A percentile compares a stretch with the other conserved stretches of the same genome.
phyloP scores from a whole-genome alignment of 2,113 vertebrate species.

The Cheilinus undulatus region DNA sequence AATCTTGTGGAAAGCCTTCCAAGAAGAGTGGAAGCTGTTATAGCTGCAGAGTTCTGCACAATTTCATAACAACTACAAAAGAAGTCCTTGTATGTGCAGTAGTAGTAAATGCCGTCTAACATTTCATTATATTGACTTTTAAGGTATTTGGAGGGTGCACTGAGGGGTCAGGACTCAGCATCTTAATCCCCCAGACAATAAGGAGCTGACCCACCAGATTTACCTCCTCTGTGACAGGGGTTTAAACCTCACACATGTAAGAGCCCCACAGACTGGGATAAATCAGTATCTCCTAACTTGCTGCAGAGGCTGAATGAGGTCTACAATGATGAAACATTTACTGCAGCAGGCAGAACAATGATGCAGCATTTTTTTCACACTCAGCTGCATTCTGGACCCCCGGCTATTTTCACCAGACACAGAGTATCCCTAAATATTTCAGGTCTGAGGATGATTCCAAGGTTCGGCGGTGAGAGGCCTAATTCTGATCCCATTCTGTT shows the following conservation, averaged over 20 bases:
- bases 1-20: too few relatives aligned
- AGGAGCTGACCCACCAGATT: neutral
- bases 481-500: neutral
- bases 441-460: neutral
- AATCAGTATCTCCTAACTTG: neutral
- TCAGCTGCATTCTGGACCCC: too few relatives aligned
- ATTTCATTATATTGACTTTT: too few relatives aligned
- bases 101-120: too few relatives aligned
- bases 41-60: too few relatives aligned
- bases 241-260: neutral
- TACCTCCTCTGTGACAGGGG: neutral
- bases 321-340: neutral
- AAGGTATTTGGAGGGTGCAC: neutral
- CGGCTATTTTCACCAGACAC: neutral
- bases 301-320: neutral
- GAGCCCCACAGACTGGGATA: neutral
- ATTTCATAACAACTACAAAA: too few relatives aligned
- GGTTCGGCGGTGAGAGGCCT: neutral
- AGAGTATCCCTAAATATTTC: neutral
- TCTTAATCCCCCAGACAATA: neutral
- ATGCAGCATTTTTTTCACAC: slow-evolving; percentile 7
- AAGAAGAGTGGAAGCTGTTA: too few relatives aligned
- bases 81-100: too few relatives aligned
- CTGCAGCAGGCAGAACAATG: slow-evolving; percentile 15
- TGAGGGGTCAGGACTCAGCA: too few relatives aligned